Base-by-base conservation (phyloP, 92 coral and sea anemone genomes). In the Zoanthus solanderi region DNA sequence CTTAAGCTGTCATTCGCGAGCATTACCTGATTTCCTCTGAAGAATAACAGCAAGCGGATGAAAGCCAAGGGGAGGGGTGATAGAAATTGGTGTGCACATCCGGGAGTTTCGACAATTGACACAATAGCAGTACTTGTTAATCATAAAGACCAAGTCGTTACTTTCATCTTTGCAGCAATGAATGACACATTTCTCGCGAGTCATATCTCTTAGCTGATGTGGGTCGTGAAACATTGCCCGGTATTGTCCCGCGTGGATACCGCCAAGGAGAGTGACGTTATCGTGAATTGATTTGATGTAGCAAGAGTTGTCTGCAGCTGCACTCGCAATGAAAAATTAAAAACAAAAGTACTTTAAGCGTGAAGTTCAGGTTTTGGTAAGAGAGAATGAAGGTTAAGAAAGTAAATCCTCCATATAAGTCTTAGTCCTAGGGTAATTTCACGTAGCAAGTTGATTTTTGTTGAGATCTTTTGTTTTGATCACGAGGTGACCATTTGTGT, bases 71-170 rank as follows among this genome's bases (percentile, higher is more conserved):
- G 94, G 96, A 4, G 98, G 93, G 23, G 89, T 90, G 32, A 95
- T 93, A 67, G 92, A 89, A 46, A 85, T 86, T 61, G 88, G 89
- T 15, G 83, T 61, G 77, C 98, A 95, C 30, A 90, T 83, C 67
- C 78, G 72, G 71, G 57, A 30, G 23, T 91, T 89, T 30, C 69
- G 80, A 69, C 98, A 95, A 48, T 75, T 89, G 60, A 95, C 94
- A 82, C 98, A 95, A 89, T 90, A 95, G 45, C 96, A 95, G 90
- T 89, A 89, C 90, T 90, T 93, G 84, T 95, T 93, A 79, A 95
- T 78, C 80, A 95, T 89, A 71, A 95, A 95, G 73, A 93, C 98
- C 2, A 90, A 32, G 78, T 93, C 96, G 34, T 78, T 74, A n/a
- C 88, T 87, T 31, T 72, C 85, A 45, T 85, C 78, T 50, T 82